Conservation (phyloP, 92 coral and sea anemone genomes). For the Epizoanthus fatuus region DNA sequence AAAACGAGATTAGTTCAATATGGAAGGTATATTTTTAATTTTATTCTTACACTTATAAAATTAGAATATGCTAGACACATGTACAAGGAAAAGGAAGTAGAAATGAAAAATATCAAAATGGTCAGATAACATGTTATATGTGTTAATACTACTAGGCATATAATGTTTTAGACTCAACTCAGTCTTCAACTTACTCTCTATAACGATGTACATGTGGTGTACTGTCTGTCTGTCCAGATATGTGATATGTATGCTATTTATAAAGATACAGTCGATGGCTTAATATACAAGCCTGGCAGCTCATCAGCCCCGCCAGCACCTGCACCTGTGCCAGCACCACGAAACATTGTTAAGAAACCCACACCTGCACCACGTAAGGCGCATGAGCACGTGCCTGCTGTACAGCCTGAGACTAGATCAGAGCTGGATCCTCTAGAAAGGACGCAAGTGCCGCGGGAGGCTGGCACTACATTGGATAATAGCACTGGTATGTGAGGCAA, state of each 20-base stretch:
- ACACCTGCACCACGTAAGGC: slow-evolving; percentile 38
- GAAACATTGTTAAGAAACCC: slow-evolving; percentile 11
- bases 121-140: too few relatives aligned
- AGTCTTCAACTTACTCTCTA: too few relatives aligned
- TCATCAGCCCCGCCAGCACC: slow-evolving; percentile 8
- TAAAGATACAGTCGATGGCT: slow-evolving; percentile 22
- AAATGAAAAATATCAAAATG: too few relatives aligned
- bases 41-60: too few relatives aligned
- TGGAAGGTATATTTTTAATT: too few relatives aligned
- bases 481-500: slow-evolving; percentile 30
- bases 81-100: too few relatives aligned
- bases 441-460: slow-evolving; percentile 2
- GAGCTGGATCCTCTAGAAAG: not conserved
- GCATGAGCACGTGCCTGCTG: slow-evolving; percentile 6
- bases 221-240: not conserved
- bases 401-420: not conserved
- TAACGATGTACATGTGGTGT: too few relatives aligned
- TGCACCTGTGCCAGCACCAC: slow-evolving; percentile 20
- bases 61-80: too few relatives aligned
- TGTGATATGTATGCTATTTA: slow-evolving; percentile 7
- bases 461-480: slow-evolving; percentile 26
- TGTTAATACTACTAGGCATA: too few relatives aligned
- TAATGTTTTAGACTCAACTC: too few relatives aligned
- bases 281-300: not conserved
- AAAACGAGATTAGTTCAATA: too few relatives aligned